phyloP scores from a whole-genome alignment of 2,797 vertebrate species.

The Buceros bicornis region DNA sequence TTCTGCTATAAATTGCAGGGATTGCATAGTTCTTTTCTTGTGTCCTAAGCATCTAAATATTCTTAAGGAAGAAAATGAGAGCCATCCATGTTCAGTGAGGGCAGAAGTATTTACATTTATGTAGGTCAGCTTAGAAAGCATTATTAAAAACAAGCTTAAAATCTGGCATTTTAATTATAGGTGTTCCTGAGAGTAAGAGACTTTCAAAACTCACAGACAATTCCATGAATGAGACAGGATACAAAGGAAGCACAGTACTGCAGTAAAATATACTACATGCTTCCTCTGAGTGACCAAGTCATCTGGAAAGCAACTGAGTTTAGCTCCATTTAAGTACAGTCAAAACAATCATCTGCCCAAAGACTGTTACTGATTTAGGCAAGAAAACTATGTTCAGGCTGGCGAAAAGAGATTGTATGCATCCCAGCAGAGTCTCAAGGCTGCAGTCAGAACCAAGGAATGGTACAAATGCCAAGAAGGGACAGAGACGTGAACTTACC shows the following conservation, averaged over 20 bases:
- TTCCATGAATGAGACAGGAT: neutral
- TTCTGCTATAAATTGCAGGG: neutral
- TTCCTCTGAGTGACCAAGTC: neutral
- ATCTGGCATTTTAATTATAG: neutral
- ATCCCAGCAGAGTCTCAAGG: neutral
- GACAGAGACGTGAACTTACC: neutral
- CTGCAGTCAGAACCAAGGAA: neutral
- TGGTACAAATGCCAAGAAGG: rapidly evolving
- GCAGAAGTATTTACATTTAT: neutral
- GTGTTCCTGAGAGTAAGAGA: neutral
- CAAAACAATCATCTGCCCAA: neutral
- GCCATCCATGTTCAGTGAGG: neutral
- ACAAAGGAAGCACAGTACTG: neutral
- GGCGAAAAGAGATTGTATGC: neutral
- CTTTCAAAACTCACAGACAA: neutral
- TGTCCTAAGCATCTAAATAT: neutral
- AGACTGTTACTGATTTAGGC: neutral
- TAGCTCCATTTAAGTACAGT: neutral
- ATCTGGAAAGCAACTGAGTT: neutral
- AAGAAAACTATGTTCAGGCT: neutral
- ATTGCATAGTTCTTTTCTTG: neutral
- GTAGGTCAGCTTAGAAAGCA: neutral
- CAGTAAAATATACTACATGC: neutral
- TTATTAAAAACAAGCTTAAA: neutral
- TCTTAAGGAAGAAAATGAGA: neutral